These are phyloP conservation scores for Rhodophaea formosa DNA, from an alignment of 2,888 invertebrate species.

Conservation along the genomic window DNA sequence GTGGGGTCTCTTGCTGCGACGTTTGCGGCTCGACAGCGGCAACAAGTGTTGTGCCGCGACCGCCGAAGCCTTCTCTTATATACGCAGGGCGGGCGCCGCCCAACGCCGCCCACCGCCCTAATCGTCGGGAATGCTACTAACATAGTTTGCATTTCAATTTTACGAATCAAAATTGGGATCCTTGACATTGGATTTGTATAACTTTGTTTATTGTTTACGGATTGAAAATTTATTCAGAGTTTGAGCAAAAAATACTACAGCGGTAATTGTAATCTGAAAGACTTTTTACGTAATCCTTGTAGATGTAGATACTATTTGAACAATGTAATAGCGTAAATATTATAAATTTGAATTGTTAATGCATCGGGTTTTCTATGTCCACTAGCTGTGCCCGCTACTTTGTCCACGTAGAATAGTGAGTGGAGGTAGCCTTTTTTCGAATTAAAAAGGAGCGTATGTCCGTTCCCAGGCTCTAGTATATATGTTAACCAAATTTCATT, in stretches of 20 bases:
- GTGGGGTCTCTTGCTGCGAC: conserved; percentile 43
- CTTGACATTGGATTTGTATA: conserved; percentile 25
- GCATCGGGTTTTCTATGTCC: no score
- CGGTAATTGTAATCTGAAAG: no score
- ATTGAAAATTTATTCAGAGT: neutral
- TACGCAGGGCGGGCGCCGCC: conserved; percentile 54
- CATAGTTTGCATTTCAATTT: conserved; percentile 72
- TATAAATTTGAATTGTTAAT: no score
- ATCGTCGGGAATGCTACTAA: conserved; percentile 60
- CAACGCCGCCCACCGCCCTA: conserved; percentile 68
- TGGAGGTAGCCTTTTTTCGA: no score
- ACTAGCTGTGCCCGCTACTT: no score
- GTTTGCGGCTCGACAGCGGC: conserved; percentile 48
- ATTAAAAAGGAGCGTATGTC: no score
- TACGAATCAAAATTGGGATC: conserved; percentile 54
- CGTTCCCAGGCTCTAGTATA: no score
- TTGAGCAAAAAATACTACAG: neutral
- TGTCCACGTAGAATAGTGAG: no score
- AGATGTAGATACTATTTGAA: no score
- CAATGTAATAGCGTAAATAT: no score
- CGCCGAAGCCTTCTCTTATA: conserved; percentile 65
- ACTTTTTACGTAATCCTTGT: no score
- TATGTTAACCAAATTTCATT: no score
- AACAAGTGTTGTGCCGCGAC: conserved; percentile 75
- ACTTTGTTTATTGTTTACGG: neutral